Percentiles rank a stretch among this genome's conserved stretches.
phyloP scores from a whole-genome alignment of 2,888 invertebrate species.

The Cantharis nigra region DNA sequence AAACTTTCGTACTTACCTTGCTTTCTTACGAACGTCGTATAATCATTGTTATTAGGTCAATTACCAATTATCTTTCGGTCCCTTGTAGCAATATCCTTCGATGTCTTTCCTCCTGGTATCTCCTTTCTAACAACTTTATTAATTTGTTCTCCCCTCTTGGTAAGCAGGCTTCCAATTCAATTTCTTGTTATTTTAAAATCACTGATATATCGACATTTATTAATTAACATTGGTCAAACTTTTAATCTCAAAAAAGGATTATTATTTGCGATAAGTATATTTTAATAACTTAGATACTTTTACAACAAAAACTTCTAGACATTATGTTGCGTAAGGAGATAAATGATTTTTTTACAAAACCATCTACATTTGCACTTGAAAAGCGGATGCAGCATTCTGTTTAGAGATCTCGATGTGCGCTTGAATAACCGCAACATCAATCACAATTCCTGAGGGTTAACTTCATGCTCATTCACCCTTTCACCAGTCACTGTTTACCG shows the following conservation, averaged over 20 bases:
- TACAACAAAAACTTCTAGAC: too few species aligned
- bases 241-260: neutral
- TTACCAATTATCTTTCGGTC: neutral
- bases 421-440: constrained; percentile 27
- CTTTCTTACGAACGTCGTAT: neutral
- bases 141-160: neutral
- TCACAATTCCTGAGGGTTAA: constrained; percentile 26
- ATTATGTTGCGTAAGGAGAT: neutral
- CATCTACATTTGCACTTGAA: neutral
- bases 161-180: neutral
- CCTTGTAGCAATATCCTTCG: neutral
- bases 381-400: constrained; percentile 23
- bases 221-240: neutral
- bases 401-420: constrained; percentile 17
- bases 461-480: constrained; percentile 24
- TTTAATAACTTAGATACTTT: too few species aligned
- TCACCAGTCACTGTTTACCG: constrained; percentile 17
- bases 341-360: neutral
- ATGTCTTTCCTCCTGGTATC: neutral
- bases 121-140: neutral
- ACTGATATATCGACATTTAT: neutral
- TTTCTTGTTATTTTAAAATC: neutral
- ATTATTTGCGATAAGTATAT: neutral
- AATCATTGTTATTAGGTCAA: neutral
- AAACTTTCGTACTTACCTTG: neutral